These are phyloP conservation scores for Cassiopea xamachana DNA, from an alignment of 30 jellyfish, hydroid and myxozoan genomes.

Conservation along the genomic window DNA sequence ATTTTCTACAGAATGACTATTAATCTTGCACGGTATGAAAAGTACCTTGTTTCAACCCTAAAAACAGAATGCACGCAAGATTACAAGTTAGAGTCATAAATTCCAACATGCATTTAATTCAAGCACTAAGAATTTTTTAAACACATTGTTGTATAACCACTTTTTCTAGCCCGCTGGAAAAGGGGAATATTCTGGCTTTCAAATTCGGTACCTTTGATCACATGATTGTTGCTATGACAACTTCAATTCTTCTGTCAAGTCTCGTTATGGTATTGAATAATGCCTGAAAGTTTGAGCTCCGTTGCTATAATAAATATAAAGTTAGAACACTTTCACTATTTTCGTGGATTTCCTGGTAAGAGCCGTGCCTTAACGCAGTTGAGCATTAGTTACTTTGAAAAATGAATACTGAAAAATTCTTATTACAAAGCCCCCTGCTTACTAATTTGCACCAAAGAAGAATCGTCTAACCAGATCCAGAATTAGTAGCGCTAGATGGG, in stretches of 20 bases:
- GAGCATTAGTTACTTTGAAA: no score
- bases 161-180: not conserved
- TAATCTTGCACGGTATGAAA: not conserved
- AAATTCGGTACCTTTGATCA: not conserved
- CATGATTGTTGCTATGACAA: not conserved
- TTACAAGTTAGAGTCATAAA: not conserved
- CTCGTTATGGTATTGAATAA: not conserved
- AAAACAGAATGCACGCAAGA: not conserved
- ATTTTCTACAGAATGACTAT: no score
- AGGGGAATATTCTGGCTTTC: not conserved
- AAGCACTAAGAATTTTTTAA: not conserved
- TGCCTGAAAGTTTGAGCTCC: not conserved
- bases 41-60: not conserved
- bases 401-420: no score
- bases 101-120: not conserved
- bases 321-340: not conserved
- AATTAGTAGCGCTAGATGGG: no score
- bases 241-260: not conserved
- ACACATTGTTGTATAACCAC: not conserved
- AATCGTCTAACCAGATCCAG: no score
- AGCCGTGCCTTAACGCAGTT: not conserved
- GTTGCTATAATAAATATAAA: not conserved
- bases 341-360: not conserved
- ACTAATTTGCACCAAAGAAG: no score
- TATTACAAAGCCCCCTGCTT: no score